phyloP scores from a whole-genome alignment of 1,140 invertebrate species.

The Eriocheir sinensis region DNA sequence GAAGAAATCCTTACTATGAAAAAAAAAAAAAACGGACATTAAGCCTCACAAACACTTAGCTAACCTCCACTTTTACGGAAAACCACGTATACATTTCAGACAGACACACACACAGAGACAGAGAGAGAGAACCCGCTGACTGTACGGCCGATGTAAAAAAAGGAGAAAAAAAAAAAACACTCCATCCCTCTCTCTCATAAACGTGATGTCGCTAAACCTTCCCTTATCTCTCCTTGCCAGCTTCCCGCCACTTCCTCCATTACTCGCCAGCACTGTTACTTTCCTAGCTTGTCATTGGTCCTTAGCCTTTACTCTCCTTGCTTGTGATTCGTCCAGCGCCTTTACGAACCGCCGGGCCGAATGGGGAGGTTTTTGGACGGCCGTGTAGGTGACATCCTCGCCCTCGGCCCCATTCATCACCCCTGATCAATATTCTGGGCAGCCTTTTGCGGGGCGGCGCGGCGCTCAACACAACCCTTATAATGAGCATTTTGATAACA shows the following conservation, averaged over 20 bases:
- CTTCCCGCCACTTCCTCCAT: background rate
- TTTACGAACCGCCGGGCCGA: background rate
- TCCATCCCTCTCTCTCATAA: background rate
- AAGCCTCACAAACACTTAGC: no score
- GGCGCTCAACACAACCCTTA: conserved; percentile 33
- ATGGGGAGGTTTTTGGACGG: background rate
- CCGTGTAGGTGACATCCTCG: conserved; percentile 34
- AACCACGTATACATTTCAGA: no score
- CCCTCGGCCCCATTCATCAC: conserved; percentile 28
- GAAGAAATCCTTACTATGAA: no score
- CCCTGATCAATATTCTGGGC: conserved; percentile 54
- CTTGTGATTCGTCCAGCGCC: background rate
- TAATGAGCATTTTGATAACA: conserved; percentile 61
- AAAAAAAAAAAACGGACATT: no score
- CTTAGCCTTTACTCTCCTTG: background rate
- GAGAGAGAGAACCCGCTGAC: no score
- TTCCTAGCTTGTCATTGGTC: background rate
- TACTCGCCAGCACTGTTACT: background rate
- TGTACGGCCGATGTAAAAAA: no score
- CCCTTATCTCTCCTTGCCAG: background rate
- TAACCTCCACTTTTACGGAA: no score
- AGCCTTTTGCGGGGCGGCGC: conserved; percentile 29
- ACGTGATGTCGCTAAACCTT: background rate
- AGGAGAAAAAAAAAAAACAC: no score
- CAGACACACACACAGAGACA: no score